phyloP scores from a whole-genome alignment of 2,888 invertebrate species.

The Agrochola lota region DNA sequence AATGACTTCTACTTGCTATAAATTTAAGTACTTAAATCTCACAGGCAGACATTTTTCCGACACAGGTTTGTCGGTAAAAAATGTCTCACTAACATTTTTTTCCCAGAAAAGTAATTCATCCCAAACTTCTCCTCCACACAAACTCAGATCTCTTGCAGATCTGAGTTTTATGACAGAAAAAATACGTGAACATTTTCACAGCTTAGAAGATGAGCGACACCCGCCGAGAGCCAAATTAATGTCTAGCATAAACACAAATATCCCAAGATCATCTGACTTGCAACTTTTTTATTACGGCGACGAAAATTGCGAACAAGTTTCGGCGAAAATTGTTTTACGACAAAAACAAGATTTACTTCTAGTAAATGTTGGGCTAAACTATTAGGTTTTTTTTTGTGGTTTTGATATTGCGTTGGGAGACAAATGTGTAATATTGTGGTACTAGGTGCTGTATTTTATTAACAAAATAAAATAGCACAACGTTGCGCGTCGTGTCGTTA shows the following conservation, averaged over 20 bases:
- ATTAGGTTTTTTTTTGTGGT: constrained; percentile 12
- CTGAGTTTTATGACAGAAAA: constrained; percentile 58
- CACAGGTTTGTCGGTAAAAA: no score
- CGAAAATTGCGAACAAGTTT: constrained; percentile 43
- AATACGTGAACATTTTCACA: constrained; percentile 68
- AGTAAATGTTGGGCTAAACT: constrained; percentile 25
- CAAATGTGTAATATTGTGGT: constrained; percentile 26
- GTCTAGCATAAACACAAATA: constrained; percentile 60
- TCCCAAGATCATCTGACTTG: constrained; percentile 53
- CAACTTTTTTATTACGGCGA: constrained; percentile 60
- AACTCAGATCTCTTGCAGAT: not conserved
- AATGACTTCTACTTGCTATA: no score
- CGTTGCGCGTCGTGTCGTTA: not conserved
- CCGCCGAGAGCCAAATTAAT: constrained; percentile 74
- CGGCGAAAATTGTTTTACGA: constrained; percentile 43
- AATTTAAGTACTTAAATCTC: not conserved
- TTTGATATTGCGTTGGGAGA: constrained; percentile 5
- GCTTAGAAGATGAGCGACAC: constrained; percentile 74
- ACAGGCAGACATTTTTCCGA: not conserved
- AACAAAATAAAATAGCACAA: no score
- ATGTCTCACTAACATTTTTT: not conserved
- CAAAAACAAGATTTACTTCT: constrained; percentile 45
- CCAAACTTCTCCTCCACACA: not conserved
- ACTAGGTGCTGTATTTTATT: constrained; percentile 5
- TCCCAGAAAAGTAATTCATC: constrained; percentile 7